phyloP scores from a whole-genome alignment of 2,113 vertebrate species.

The Oxygymnocypris stewartii region DNA sequence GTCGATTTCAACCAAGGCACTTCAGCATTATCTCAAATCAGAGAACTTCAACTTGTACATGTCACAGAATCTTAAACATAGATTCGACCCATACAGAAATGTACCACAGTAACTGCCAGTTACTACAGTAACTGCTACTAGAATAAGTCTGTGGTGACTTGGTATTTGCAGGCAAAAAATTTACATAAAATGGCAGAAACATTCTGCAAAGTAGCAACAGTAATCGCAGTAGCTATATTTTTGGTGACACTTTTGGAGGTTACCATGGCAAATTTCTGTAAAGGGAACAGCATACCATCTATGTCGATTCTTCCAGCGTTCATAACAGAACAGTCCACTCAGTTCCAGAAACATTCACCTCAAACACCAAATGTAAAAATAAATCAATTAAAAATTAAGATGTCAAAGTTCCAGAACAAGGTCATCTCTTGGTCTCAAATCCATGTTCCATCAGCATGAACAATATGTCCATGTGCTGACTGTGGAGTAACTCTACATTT shows the following conservation, averaged over 20 bases:
- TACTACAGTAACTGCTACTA: neutral
- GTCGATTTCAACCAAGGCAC: neutral
- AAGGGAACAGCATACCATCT: conserved; percentile 10
- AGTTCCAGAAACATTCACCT: neutral
- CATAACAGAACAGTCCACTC: conserved; percentile 3
- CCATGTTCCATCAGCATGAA: conserved; percentile 12
- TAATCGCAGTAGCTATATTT: neutral
- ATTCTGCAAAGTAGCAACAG: neutral
- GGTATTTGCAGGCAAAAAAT: neutral
- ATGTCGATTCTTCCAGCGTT: conserved; percentile 9
- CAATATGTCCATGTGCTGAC: conserved; percentile 33
- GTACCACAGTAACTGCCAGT: neutral
- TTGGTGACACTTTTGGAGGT: neutral
- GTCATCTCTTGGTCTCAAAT: conserved; percentile 9
- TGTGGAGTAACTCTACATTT: conserved; percentile 25
- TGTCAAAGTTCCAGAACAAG: conserved; percentile 11
- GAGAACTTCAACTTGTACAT: conserved; percentile 1
- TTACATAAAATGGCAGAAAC: neutral
- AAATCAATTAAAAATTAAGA: neutral
- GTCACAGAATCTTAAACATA: neutral
- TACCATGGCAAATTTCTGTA: neutral
- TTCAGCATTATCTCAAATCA: conserved; percentile 31
- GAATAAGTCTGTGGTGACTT: neutral
- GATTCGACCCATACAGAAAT: conserved; percentile 4
- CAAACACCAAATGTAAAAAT: neutral